Base-by-base conservation (phyloP, 2,797 vertebrate genomes). In the Rhinichthys osculus region DNA sequence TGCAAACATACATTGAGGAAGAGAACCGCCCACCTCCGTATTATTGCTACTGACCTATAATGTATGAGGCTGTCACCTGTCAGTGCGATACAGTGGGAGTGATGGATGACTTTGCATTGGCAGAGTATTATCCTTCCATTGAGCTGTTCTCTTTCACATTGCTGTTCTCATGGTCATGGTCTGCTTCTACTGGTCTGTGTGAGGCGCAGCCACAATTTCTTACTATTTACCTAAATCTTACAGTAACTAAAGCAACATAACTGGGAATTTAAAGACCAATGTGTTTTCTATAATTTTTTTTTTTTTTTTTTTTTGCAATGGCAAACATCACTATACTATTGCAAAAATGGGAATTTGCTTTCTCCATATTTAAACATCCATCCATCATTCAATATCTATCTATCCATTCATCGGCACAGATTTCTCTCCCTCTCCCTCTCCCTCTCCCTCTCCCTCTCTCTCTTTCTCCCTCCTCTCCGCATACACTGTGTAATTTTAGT, bases 51-150 rank as follows among this genome's bases (percentile, higher is more conserved):
- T 88, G 77, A 81, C 73, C 86, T 87, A 77, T 85, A 86, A 88
- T 89, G 62, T 52, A 88, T 86, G 52, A 85, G 82, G 78, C 59
- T 89, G 89, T 86, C 67, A 74, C 21, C 21, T 79, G 88, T 86
- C 78, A 70, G 10, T 14, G 82, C 30, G 35, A 54, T 69, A 38
- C 67, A 79, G 30, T 85, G 47, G 44, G 79, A 30, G 30, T 88
- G 79, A 89, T 78, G 19, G 67, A 85, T 85, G 47, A 54, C 71
- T 64, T 50, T 74, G 67, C 67, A 72, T 50, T 83, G 27, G 78
- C 44, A 42, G 59, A 14, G 78, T 82, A 80, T 83, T 54, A 72
- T 73, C 4, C 27, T 80, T 84, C 80, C 79, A 88, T 71, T 82
- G 82, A 88, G 69, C 85, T 82, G 78, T 85, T 84, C 59, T 81